Base-by-base conservation (phyloP, 2,888 invertebrate genomes). In the Dorcus parallelipipedus region DNA sequence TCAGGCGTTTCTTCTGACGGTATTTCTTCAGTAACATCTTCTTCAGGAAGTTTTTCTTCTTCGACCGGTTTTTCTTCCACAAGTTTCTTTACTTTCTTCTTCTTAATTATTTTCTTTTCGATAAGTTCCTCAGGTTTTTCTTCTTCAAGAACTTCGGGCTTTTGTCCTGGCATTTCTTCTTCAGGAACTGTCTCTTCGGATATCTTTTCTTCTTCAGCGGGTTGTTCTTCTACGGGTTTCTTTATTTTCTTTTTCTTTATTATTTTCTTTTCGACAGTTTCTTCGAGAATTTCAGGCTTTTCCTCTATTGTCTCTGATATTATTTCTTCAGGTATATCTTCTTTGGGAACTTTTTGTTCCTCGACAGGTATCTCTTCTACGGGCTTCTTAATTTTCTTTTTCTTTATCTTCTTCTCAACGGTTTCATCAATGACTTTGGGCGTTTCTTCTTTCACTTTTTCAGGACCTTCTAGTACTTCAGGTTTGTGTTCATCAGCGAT, bases 61-160 rank as follows among this genome's bases (percentile, higher is more conserved):
- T 63, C 38, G 66, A 60, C 49, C 62, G 63, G 45, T 59, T 60
- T 60, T 43, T 69, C 63, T 50, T 56, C 54, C 9, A 51, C 52
- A 20, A 43, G 20, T 64, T 66, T 43, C 26, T 33, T 33, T 33
- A 68, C 58, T 52, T 69, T 72, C 54, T 64, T 66, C 9, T 69
- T 67, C 1, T 68, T 73, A 1, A 69, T 61, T 0, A 60, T 66
- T 17, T 70, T 64, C 0, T 69, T 62, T 58, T 48, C 60, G 48
- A 51, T 54, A 53, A 8, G 58, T 70, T 67, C 39, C 38, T 17
- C 43, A 42, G 38, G 23, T 50, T 56, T 50, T 17, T 57, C 51
- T 43, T 26, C 38, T 38, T 56, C 20, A n/a, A 14, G 9, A 70
- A 67, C 4, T 68, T 73, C 3, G 68, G 61, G 0, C 63, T 66